These are phyloP conservation scores for Halesus radiatus DNA, from an alignment of 1,140 invertebrate genomes.

Conservation along the genomic window DNA sequence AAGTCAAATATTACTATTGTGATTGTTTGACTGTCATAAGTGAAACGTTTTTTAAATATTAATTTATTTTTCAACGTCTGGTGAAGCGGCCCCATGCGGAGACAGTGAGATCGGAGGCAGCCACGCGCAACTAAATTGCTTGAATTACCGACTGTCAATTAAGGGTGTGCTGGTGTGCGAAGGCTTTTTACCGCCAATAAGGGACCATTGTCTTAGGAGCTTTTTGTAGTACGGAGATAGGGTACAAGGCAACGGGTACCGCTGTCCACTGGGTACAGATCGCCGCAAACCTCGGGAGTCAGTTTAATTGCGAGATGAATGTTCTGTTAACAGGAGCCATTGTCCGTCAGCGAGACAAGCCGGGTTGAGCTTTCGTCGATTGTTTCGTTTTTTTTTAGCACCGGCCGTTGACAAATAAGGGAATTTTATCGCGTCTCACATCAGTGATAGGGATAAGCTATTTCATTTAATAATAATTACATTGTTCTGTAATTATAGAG, in stretches of 20 bases:
- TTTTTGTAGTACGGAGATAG: constrained; percentile 16
- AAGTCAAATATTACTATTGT: no score
- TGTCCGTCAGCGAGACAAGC: constrained; percentile 1
- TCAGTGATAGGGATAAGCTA: neutral
- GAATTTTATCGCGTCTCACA: neutral
- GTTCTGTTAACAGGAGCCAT: constrained; percentile 2
- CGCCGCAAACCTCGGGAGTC: neutral
- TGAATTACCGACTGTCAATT: constrained; percentile 41
- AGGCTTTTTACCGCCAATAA: constrained; percentile 29
- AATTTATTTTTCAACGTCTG: no score
- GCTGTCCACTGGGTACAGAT: no score
- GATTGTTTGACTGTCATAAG: no score
- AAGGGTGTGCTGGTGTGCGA: constrained; percentile 23
- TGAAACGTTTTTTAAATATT: no score
- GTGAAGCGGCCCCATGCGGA: no score
- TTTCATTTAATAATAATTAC: neutral
- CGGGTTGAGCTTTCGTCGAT: constrained; percentile 9
- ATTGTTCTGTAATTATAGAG: no score
- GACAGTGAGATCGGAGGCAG: neutral
- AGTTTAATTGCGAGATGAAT: constrained; percentile 27
- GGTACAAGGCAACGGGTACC: no score
- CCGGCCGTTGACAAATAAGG: constrained; percentile 19
- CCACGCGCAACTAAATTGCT: constrained; percentile 34
- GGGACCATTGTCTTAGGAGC: constrained; percentile 18
- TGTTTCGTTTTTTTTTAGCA: neutral